Conservation (phyloP, 1,140 invertebrate species). For the Penaeus japonicus region DNA sequence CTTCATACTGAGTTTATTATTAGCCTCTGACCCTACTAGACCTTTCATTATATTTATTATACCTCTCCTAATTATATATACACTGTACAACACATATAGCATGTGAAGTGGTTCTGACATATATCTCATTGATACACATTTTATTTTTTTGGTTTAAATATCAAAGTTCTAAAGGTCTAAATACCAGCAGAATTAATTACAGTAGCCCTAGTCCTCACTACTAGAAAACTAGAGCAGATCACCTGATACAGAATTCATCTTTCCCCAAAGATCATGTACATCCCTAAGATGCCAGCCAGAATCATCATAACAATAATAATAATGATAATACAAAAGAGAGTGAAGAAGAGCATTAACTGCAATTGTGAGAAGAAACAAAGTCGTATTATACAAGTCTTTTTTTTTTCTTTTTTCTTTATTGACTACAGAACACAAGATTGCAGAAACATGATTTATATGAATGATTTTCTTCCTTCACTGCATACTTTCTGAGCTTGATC, state of each 20-base stretch:
- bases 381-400: too few species aligned
- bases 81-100: constrained; percentile 14
- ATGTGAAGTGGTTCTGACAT: background rate
- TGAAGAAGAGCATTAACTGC: background rate
- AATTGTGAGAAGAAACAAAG: background rate
- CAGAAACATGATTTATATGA: too few species aligned
- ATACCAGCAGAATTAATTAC: too few species aligned
- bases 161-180: too few species aligned
- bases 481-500: too few species aligned
- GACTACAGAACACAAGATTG: too few species aligned
- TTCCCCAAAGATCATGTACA: constrained; percentile 23
- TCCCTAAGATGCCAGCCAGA: constrained; percentile 2
- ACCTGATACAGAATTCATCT: background rate
- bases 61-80: constrained; percentile 7
- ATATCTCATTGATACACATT: background rate
- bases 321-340: background rate
- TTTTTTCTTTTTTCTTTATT: too few species aligned
- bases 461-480: too few species aligned
- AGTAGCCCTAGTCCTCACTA: background rate
- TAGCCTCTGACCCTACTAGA: background rate
- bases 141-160: too few species aligned
- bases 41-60: background rate
- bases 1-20: background rate
- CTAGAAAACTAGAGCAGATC: background rate
- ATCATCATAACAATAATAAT: too few species aligned